Base-by-base conservation (phyloP, 1,140 invertebrate species). In the Diuraphis noxia region DNA sequence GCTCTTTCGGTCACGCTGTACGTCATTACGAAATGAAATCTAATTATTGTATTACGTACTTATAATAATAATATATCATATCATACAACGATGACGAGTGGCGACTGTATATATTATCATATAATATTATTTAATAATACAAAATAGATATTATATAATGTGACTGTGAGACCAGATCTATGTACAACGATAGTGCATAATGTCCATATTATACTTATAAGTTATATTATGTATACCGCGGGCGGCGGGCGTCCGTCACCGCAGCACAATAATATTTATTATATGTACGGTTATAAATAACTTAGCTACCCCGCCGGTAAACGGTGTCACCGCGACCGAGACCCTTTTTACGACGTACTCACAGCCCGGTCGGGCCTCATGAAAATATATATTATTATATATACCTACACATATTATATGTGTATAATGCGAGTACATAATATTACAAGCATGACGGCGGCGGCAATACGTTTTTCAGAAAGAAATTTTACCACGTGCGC, bases 321-420 rank as follows among this genome's bases (percentile, higher is more conserved):
- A 91, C 41, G 38, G 52, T 84, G 46, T 56, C 52, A 82, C 13
- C 81, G 63, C 36, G 46, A 23, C 46, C 46, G 25, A 52, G 43
- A 43, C 85, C 77, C n/a, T 92, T 91, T 86, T 92, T 79, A 90
- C 41, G 36, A 56, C 86, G 38, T 43, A 25, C 81, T 82, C 79
- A 7, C 23, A 30, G 81, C 25, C 30, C 56, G n/a, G 56, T 72
- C 56, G 56, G 56, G n/a, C 56, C 9, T 72, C 56, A 72, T 72
- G 56, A n/a, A 72, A 72, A 72, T 34, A n/a, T 34, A n/a, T 72
- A 34, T 72, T n/a, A 72, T 72, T n/a, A 63, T 30, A 23, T 52
- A 23, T 56, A 21, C 23, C 4, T 30, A 30, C 25, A 56, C 9
- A 63, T 63, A 17, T n/a, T n/a, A 72, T 72, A 72, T 17, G 56